Base-by-base conservation (phyloP, 1,140 invertebrate genomes). In the Rhysida immarginata region DNA sequence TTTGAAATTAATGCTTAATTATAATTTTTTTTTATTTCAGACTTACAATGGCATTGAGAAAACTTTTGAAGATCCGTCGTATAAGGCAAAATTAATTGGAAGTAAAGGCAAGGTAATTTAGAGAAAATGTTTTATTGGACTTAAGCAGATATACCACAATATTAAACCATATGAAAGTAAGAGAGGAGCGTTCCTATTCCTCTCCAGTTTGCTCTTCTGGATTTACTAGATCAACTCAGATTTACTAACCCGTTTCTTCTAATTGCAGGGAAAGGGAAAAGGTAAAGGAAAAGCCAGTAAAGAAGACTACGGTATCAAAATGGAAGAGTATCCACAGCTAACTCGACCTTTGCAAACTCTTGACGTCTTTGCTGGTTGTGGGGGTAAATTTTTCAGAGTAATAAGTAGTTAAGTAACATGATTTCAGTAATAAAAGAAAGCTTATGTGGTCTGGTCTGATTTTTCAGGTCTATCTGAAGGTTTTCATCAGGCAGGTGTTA, bases 281-380 rank as follows among this genome's bases (percentile, higher is more conserved):
- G 78, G 78, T 0, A 84, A 84, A 70, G 78, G 78, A 1, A 85
- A 83, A 48, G 75, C 73, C 55, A 64, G 26, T 23, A 58, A 64
- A 23, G 55, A 64, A 18, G 59, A 58, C 18, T 11, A 54, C 48
- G 49, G 26, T 57, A n/a, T 68, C 8, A 66, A 57, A 57, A 58
- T 64, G 24, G 58, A 66, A 46, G 58, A 68, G 1, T 71, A 63
- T 67, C 65, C 60, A 27, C 35, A 62, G 27, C 64, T 78, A 26
- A 57, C 68, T 0, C 68, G 67, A 54, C 78, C 77, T 45, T 66
- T 91, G 23, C 70, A 71, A 62, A 80, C 78, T 41, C 69, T 93
- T 51, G 87, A 92, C 68, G 81, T 92, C n/a, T 92, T 93, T 73
- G 84, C 87, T 60, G 88, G 88, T 1, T 91, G 87, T 70, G 88